Base-by-base conservation (phyloP, 92 coral and sea anemone genomes). In the Siderastrea siderea region DNA sequence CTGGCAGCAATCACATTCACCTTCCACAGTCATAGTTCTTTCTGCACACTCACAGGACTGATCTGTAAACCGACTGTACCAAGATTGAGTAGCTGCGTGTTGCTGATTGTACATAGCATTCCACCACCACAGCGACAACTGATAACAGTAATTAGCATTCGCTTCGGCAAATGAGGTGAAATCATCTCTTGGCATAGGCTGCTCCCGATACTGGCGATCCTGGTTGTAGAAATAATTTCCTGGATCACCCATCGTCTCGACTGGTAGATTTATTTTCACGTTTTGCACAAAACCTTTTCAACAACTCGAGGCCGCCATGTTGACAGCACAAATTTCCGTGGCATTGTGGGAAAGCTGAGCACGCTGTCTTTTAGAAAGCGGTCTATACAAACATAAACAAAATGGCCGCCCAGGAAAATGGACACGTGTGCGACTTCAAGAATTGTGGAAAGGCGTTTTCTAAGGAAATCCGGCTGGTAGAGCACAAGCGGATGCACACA, bases 401-500 rank as follows among this genome's bases (percentile, higher is more conserved):
- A 81, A 95, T 95, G 98, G 98, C 98, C 89, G 96, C 90, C 62
- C 77, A 50, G 16, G 44, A 69, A 48, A 78, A 82, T 38, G 9
- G 69, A 17, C 82, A 94, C 84, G 83, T 89, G 45, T 95, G 98
- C 51, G 95, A 91, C 49, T 91, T 88, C 76, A 84, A 84, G n/a
- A 87, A 88, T 17, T 97, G 99, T 57, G 96, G 96, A 5, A 95
- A 95, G 81, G 63, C 85, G 49, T 95, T 92, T 92, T 77, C 57
- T 7, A 97, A 92, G 67, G 55, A 70, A 52, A 72, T 74, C 48
- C 74, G 96, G 84, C 85, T 97, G 10, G 74, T 87, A 49, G 94
- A 92, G 74, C 99, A 97, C 91, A 92, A 94, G 85, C 68, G 98
- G 78, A 79, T 73, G 50, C 99, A 97, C 90, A 97, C 98, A 9